Conservation (phyloP, 2,797 vertebrate genomes). For the Pogoniulus pusillus region DNA sequence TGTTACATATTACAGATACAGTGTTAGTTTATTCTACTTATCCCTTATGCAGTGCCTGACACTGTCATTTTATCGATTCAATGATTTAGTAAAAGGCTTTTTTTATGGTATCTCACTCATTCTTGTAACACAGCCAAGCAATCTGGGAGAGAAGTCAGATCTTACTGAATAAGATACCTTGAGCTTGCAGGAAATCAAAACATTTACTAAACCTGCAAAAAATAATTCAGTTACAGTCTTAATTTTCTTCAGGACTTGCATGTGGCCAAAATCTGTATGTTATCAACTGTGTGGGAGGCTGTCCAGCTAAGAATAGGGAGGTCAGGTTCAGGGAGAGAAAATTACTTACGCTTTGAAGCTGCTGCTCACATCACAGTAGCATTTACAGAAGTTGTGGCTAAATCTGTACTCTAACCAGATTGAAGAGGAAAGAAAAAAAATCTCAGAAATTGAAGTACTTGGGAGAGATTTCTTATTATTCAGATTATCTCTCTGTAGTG, state of each 20-base stretch:
- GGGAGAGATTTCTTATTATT: background rate
- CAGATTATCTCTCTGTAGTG: background rate
- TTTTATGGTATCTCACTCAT: background rate
- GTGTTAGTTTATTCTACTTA: background rate
- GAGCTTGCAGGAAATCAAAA: background rate
- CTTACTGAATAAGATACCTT: background rate
- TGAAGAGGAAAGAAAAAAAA: background rate
- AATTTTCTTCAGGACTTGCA: background rate
- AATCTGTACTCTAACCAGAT: background rate
- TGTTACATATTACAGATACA: background rate
- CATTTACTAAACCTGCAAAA: background rate
- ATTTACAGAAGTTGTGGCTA: background rate
- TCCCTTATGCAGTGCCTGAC: background rate
- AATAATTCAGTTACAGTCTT: background rate
- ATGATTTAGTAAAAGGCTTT: background rate
- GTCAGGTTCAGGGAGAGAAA: background rate
- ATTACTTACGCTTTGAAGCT: background rate
- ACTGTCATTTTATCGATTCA: background rate
- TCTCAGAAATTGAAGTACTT: background rate
- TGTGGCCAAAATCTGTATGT: background rate
- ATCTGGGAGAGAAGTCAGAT: background rate
- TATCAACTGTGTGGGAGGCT: background rate
- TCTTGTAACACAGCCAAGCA: background rate
- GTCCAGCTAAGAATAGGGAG: background rate
- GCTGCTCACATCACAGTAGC: fast-evolving